Evolutionary conservation across 1,140 invertebrate species (phyloP), one percentile per base, ranked within the genome.

Genomic region (Drosophila varians): DNA sequence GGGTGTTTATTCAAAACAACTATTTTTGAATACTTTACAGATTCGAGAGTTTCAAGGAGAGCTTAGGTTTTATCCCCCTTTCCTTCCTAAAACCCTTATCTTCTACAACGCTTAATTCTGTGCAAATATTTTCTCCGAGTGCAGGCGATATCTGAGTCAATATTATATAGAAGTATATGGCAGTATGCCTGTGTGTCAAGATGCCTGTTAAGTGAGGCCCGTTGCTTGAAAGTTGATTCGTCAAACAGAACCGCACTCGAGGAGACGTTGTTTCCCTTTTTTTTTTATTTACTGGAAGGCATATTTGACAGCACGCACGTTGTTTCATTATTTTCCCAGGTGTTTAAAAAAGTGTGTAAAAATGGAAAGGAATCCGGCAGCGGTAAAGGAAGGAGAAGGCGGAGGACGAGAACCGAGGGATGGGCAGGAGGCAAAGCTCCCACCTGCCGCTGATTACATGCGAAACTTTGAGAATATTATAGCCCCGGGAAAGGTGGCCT

Each of bases 391-490:
- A 6, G 19, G 19, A 1, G 19, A 23, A 19, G 26, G 16, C 1
- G 31, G 12, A 25, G 52, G 19, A 12, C 25, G 52, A 18, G 60
- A 43, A 1, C 5, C 62, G 40, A 62, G 25, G 9, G 54, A 51
- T 12, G 31, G 49, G 47, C 40, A 72, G n/a, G 48, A 61, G 25
- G 47, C 40, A 26, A 26, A 43, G 11, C 2, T 7, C 2, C 53
- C 2, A 19, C 66, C 8, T 31, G 60, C 45, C 0, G 46, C 56
- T 4, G 74, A 56, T 6, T 91, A 91, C 45, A 91, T 91, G 89
- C 52, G 19, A 0, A 78, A 91, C 45, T 92, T 91, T 56, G 61
- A 88, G 55, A 92, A 92, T 62, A 91, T 92, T 31, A 70, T 92
- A 25, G 91, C 77, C 11, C 73, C 76, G 2, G 90, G 91, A 1